A percentile compares a stretch with the other conserved stretches of the same genome.
Conservation (phyloP, 2,113 vertebrate genomes). For the Colinus virginianus region DNA sequence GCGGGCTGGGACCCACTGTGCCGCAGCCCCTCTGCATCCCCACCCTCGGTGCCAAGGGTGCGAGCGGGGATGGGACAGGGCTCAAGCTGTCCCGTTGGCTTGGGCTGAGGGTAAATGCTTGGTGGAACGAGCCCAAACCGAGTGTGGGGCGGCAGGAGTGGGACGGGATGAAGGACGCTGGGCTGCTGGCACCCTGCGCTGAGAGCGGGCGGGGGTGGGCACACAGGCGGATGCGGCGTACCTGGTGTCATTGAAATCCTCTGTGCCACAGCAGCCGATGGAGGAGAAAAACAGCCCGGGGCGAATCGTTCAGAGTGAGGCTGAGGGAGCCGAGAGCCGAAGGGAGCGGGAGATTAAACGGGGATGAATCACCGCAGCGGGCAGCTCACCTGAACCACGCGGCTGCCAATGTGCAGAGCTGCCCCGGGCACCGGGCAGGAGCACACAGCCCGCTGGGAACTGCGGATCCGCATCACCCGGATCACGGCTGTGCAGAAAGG, state of each 20-base stretch:
- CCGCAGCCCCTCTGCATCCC: background rate
- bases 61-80: background rate
- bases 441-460: background rate
- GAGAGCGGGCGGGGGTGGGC: background rate
- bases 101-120: background rate
- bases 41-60: accelerated
- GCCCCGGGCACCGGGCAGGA: background rate
- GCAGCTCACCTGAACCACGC: conserved; percentile 22
- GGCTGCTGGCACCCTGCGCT: background rate
- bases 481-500: background rate
- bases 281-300: conserved; percentile 41
- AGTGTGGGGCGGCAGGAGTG: background rate
- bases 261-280: background rate
- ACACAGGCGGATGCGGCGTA: background rate
- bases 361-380: background rate
- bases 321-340: background rate
- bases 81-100: background rate
- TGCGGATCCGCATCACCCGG: background rate
- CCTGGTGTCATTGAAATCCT: background rate
- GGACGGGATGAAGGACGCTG: background rate
- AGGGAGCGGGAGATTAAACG: conserved; percentile 1
- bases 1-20: background rate
- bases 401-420: background rate
- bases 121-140: background rate
- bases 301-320: background rate